Base-by-base conservation (phyloP, 2,797 vertebrate species). In the Sebastes melanostomus region DNA sequence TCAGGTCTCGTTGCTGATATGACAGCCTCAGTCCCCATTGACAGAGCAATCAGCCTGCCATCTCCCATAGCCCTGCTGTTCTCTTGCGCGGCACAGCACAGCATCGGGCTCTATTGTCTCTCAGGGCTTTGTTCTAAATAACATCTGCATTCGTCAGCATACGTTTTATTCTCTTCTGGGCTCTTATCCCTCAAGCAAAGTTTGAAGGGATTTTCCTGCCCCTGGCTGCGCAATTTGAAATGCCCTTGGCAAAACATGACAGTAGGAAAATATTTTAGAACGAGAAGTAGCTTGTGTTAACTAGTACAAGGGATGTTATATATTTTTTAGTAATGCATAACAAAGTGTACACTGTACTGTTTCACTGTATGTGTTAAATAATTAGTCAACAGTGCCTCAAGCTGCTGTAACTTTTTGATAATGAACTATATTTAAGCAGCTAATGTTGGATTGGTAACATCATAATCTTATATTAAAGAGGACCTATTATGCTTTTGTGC, bases 81-180 rank as follows among this genome's bases (percentile, higher is more conserved):
- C 90, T 88, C 71, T 70, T 24, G 79, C 32, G 32, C 78, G 81
- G 90, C 78, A 86, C 78, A 73, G 83, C 88, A 77, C 78, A 85
- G 87, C 86, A 80, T 61, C n/a, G 20, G 82, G 58, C 73, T 79
- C 85, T 68, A 90, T 94, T 94, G 91, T 94, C 90, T 94, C 81
- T 72, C 68, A 24, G 69, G 42, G 77, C 87, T 92, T 93, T 92
- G 87, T 94, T 93, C 86, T 87, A 93, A 93, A 90, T 89, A 90
- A 89, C 90, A 93, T 94, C 90, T 94, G 89, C 94, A 90, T 91
- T 93, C 71, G 91, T 94, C 94, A 95, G 92, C 92, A 93, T 52
- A 68, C 74, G 79, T 90, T 91, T 91, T 85, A 83, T 93, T 87
- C 85, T 89, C 56, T 79, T 85, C 83, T 66, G 55, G 76, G 80